Evolutionary conservation across 2,797 vertebrate genomes (phyloP), one percentile per base, ranked within the genome.

Genomic region (Coreius guichenoti): DNA sequence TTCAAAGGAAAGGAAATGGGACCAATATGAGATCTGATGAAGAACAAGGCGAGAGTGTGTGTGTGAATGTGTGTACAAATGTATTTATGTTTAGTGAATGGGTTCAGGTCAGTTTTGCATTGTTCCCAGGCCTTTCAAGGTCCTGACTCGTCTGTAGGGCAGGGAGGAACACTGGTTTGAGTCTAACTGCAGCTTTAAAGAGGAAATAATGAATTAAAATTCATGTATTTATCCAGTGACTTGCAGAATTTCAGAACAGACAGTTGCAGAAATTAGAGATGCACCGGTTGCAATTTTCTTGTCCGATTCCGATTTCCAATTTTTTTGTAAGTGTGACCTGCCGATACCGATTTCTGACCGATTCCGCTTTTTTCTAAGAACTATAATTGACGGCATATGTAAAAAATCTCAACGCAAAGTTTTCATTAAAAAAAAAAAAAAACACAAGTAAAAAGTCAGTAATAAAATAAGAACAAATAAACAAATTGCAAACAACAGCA

Each of bases 1-100:
- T 78, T 73, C 54, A 29, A 82, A 73, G 14, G 39, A 63, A 31
- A 43, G 51, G 69, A 74, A 72, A 81, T 70, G 14, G 16, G 36
- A 63, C 36, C 54, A 26, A 63, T 78, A 78, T 72, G 33, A 72
- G 63, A 17, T 68, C 63, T 16, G 63, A 80, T 29, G 21, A 56
- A 39, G 51, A 76, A 36, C 11, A 36, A 33, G 47, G 19, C 21
- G 17, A 2, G 17, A 8, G 69, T 29, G 69, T 26, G 68, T 14
- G 70, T 49, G 43, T 19, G 70, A 11, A 17, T 33, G 17, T 8
- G 49, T 36, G 31, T 39, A 56, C 51, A 76, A 39, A 76, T 63
- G 14, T 45, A 58, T 61, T 4, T 43, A 21, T 45, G 56, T 78
- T 78, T 63, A 19, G n/a, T 29, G 31, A 29, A 61, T 26, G 8